Evolutionary conservation across 2,797 vertebrate genomes (phyloP).

Genomic region (Pampus argenteus): DNA sequence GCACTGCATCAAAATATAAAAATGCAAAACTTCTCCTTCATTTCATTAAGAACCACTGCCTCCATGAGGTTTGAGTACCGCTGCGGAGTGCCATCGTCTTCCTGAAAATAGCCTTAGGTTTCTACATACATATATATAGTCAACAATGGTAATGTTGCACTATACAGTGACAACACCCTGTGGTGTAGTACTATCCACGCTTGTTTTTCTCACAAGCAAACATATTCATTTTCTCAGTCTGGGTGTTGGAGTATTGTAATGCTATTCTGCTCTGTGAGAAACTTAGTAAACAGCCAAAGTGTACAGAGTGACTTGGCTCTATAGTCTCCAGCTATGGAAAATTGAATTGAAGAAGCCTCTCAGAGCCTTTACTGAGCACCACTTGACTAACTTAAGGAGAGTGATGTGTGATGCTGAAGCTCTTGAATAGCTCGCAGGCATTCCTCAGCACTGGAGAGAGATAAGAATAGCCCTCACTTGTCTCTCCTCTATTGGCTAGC

Average conservation of each 20-base stretch:
- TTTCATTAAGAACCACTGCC: background rate
- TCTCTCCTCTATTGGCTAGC: constrained; percentile 45
- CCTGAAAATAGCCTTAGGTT: background rate
- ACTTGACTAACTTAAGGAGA: constrained; percentile 52
- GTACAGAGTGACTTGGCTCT: background rate
- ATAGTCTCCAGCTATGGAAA: background rate
- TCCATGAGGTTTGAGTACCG: background rate
- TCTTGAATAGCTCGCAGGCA: constrained; percentile 58
- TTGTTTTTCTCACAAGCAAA: background rate
- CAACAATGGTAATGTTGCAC: background rate
- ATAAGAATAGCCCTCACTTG: constrained; percentile 67
- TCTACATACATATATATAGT: constrained; percentile 6
- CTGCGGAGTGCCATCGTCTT: background rate
- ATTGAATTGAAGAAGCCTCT: constrained; percentile 15
- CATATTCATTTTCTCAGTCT: background rate
- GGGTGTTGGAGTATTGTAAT: background rate
- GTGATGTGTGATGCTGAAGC: constrained; percentile 50
- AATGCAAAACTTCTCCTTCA: background rate
- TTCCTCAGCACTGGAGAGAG: constrained; percentile 47
- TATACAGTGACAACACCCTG: background rate
- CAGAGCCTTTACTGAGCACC: constrained; percentile 19
- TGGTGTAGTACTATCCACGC: background rate
- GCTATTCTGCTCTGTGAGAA: background rate
- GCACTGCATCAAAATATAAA: background rate
- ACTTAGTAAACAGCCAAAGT: background rate